Base-by-base conservation (phyloP, 2,888 invertebrate species). In the Xylota sylvarum region DNA sequence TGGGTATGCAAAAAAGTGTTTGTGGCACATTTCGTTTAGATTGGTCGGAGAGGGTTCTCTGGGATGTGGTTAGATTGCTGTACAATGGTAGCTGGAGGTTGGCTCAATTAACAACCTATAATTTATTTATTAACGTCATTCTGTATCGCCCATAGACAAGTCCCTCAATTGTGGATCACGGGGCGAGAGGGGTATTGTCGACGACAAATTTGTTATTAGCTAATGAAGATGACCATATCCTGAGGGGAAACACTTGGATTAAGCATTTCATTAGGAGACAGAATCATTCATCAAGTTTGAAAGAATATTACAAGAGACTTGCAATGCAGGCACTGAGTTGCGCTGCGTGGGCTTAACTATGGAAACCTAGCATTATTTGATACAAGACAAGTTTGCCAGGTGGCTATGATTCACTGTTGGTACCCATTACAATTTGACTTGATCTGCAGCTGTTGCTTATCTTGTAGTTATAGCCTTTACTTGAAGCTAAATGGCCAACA, bases 1-100 rank as follows among this genome's bases (percentile, higher is more conserved):
- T 82, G 81, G 67, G 55, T 86, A 86, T 86, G 86, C 86, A 86
- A 86, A 86, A 85, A 86, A 77, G 77, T 81, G 67, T 82, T 77
- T 82, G 81, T 86, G 76, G 72, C 55, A 73, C 67, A 73, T 82
- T 72, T 86, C 72, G 73, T 86, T 86, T 77, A 86, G 86, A 86
- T 86, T 86, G 86, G 86, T 77, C 62, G 69, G 30, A 55, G 72
- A 77, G 77, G 55, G 72, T 73, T 77, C 77, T 81, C 67, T 86
- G 86, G 86, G 86, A 86, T 86, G 86, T 86, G 86, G 86, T 81
- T 81, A 81, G 81, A 81, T 40, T 32, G 58, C 32, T 43, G 67
- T 52, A 62, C 76, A 77, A 76, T 85, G 81, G 85, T 72, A 81
- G 81, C 81, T 81, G 81, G 86, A 62, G 86, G 67, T 77, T 86